Percentiles rank a stretch among this genome's conserved stretches.
Conservation (phyloP, 2,797 vertebrate genomes). For the Falco columbarius region DNA sequence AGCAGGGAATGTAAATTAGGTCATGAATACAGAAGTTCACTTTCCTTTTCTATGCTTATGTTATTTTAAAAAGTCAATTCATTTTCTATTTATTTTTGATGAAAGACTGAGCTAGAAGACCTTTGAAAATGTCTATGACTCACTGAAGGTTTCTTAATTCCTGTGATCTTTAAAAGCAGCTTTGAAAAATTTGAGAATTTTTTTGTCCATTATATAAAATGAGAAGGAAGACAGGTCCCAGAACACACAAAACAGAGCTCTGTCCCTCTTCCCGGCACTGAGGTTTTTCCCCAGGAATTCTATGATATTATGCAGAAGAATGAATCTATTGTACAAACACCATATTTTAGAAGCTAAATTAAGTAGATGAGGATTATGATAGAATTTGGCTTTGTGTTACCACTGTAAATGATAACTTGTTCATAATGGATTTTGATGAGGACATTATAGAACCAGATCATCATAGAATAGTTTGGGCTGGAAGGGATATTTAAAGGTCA, state of each 20-base stretch:
- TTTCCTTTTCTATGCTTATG: background rate
- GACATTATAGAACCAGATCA: background rate
- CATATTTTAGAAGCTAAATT: background rate
- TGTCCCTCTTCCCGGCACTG: background rate
- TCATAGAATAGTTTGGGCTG: background rate
- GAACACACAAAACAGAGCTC: background rate
- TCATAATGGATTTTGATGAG: background rate
- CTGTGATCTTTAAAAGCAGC: background rate
- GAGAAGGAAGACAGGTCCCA: background rate
- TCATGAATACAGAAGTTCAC: background rate
- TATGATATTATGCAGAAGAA: background rate
- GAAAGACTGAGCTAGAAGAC: background rate
- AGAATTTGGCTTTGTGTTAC: background rate
- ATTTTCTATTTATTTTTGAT: background rate
- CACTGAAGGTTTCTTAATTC: background rate
- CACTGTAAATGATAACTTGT: background rate
- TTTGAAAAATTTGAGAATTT: background rate
- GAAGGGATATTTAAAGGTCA: background rate
- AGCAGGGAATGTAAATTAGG: background rate
- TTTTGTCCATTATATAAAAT: background rate
- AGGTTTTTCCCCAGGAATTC: background rate
- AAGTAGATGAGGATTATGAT: background rate
- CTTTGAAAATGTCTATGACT: conserved; percentile 23
- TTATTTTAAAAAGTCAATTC: background rate
- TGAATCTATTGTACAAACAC: background rate